Evolutionary conservation across 1,140 invertebrate genomes (phyloP).

Genomic region (Whitmania pigra): DNA sequence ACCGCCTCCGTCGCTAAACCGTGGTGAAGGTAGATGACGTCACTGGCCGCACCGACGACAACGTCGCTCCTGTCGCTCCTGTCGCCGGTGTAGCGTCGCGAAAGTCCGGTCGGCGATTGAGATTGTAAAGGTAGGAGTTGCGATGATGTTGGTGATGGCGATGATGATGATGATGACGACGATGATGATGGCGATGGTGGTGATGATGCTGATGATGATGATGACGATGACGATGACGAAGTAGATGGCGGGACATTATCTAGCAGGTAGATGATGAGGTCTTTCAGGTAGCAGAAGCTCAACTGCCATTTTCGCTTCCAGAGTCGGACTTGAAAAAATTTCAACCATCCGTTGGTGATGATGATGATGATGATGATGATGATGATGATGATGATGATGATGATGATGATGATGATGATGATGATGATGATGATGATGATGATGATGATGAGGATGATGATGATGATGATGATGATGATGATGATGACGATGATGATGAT

Average conservation of each 20-base stretch:
- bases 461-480: neutral
- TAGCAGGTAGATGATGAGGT: slow-evolving; percentile 87
- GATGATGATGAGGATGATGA: slow-evolving; percentile 28
- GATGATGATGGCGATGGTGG: neutral
- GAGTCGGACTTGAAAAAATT: slow-evolving; percentile 61
- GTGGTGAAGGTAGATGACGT: slow-evolving; percentile 81
- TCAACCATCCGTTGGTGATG: neutral
- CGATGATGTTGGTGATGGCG: neutral
- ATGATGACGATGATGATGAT: too few relatives aligned
- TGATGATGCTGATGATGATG: neutral
- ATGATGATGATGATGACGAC: neutral
- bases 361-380: slow-evolving; percentile 21
- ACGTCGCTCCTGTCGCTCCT: neutral
- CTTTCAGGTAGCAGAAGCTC: slow-evolving; percentile 87
- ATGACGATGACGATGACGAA: neutral
- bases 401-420: slow-evolving; percentile 27
- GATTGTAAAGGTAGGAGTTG: neutral
- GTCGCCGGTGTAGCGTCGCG: neutral
- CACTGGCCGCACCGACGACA: slow-evolving; percentile 44
- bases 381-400: slow-evolving; percentile 14
- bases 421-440: slow-evolving; percentile 3
- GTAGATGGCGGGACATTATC: slow-evolving; percentile 49
- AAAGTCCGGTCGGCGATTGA: too few relatives aligned
- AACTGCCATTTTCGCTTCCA: slow-evolving; percentile 97
- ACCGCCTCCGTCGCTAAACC: slow-evolving; percentile 76